Evolutionary conservation across 1,140 invertebrate species (phyloP).

Genomic region (Halictus rubicundus): DNA sequence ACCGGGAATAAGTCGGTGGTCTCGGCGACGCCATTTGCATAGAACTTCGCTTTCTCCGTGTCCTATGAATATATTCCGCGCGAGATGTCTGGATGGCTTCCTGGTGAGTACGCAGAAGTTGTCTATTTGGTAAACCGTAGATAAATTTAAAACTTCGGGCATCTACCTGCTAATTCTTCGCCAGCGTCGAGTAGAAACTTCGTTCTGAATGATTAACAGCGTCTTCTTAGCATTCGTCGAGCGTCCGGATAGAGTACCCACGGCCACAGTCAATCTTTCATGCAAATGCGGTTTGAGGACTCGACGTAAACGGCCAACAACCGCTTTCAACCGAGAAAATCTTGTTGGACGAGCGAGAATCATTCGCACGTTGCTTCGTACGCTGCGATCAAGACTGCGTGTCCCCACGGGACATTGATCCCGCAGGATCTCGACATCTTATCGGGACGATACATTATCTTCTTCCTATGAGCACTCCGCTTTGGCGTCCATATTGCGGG

Average conservation of each 20-base stretch:
- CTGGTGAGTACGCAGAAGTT: not conserved
- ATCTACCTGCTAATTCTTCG: not conserved
- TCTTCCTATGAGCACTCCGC: no score
- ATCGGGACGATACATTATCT: not conserved
- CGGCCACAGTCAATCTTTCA: not conserved
- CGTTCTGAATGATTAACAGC: not conserved
- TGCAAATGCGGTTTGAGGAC: not conserved
- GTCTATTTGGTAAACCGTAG: not conserved
- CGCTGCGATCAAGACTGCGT: no score
- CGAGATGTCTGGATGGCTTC: not conserved
- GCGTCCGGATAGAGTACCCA: not conserved
- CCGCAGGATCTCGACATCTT: not conserved
- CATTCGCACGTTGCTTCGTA: not conserved
- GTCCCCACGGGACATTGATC: not conserved
- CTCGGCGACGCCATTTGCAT: not conserved
- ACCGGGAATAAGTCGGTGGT: not conserved
- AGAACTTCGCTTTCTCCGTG: not conserved
- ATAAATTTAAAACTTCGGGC: not conserved
- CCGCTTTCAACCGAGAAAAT: not conserved
- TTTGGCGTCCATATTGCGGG: no score
- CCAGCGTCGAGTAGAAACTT: not conserved
- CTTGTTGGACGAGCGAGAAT: not conserved
- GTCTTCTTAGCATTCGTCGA: not conserved
- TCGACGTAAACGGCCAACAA: not conserved
- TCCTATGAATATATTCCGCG: not conserved